These are phyloP conservation scores for Glareola pratincola DNA, from an alignment of 2,113 vertebrate species.

Conservation along the genomic window DNA sequence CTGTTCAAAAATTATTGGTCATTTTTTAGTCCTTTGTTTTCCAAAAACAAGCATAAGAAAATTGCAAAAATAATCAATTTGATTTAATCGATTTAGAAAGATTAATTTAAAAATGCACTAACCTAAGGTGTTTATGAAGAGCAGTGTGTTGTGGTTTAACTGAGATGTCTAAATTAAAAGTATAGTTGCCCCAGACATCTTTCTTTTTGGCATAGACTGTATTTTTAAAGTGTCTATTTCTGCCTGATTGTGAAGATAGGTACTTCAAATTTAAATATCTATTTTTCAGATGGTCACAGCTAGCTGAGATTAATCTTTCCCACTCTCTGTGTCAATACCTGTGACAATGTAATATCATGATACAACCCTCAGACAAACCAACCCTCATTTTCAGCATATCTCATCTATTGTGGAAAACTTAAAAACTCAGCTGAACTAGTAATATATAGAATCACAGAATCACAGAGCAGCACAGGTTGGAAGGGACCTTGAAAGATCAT, in stretches of 20 bases:
- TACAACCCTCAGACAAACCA: not conserved
- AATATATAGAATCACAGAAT: not conserved
- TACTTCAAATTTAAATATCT: not conserved
- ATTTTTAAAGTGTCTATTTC: not conserved
- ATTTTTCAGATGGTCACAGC: not conserved
- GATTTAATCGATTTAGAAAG: not conserved
- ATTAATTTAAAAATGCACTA: accelerated
- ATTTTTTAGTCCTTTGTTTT: not conserved
- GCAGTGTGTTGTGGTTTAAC: not conserved
- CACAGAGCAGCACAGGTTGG: not conserved
- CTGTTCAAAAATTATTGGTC: not conserved
- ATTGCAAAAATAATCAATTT: not conserved
- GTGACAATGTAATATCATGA: not conserved
- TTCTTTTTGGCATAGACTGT: not conserved
- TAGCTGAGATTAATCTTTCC: not conserved
- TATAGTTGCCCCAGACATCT: not conserved
- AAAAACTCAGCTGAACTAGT: not conserved
- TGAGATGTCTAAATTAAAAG: not conserved
- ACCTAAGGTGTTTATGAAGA: accelerated
- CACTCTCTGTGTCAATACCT: not conserved
- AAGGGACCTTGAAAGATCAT: not conserved
- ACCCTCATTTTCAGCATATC: not conserved
- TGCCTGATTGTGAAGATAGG: not conserved
- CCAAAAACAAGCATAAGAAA: not conserved
- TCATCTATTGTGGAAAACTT: not conserved